Evolutionary conservation across 2,797 vertebrate genomes (phyloP).

Genomic region (Scolopax bukidnonensis): DNA sequence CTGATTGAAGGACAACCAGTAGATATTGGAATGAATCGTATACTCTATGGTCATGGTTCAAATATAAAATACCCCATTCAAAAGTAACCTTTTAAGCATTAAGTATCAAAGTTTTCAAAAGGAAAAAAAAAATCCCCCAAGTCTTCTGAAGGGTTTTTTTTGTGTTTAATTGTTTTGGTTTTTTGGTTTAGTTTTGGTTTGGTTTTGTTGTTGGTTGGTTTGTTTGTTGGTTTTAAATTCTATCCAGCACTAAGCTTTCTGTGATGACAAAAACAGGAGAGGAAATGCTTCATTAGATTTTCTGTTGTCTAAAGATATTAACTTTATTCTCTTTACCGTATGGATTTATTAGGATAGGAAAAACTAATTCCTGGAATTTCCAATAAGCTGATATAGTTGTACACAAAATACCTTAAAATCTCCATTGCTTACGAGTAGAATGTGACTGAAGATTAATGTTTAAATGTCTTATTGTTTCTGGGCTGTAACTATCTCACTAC

Average conservation of each 20-base stretch:
- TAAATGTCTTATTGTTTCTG: background rate
- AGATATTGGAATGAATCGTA: background rate
- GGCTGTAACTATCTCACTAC: background rate
- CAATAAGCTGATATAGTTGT: background rate
- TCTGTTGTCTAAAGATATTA: background rate
- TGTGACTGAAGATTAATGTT: background rate
- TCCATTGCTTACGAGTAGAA: background rate
- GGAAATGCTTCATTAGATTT: background rate
- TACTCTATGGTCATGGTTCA: background rate
- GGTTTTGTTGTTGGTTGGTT: no score
- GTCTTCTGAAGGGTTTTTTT: background rate
- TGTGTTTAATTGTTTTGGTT: background rate
- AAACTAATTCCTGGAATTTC: background rate
- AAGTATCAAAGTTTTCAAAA: background rate
- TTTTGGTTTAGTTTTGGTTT: no score
- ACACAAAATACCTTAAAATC: background rate
- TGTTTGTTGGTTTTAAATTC: background rate
- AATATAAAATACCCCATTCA: background rate
- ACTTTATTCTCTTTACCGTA: background rate
- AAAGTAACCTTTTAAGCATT: background rate
- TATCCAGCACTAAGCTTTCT: background rate
- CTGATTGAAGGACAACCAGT: background rate
- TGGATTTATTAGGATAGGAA: background rate
- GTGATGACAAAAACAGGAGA: background rate
- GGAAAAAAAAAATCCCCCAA: background rate